Evolutionary conservation across 30 jellyfish, hydroid and myxozoan genomes (phyloP).

Genomic region (Chironex yamaguchii): DNA sequence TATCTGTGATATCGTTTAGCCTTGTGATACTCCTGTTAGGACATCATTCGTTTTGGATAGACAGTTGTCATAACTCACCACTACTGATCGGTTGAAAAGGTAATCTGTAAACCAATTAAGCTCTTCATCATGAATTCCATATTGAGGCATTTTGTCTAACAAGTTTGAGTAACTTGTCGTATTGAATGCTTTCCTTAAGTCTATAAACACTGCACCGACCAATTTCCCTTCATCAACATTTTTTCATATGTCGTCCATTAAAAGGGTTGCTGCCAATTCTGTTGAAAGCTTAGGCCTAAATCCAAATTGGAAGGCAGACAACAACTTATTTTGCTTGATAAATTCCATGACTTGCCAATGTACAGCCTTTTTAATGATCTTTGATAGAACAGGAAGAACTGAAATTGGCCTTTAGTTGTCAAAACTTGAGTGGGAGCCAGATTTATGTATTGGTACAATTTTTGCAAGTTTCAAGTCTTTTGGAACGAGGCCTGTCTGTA

Average conservation of each 20-base stretch:
- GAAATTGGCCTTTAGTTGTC: conserved; percentile 53
- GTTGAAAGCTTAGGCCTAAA: conserved; percentile 56
- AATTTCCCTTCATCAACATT: conserved; percentile 31
- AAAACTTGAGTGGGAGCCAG: conserved; percentile 8
- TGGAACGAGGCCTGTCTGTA: background rate
- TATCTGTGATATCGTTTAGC: conserved; percentile 9
- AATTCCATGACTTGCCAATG: conserved; percentile 19
- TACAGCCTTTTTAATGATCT: background rate
- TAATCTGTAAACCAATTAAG: no score
- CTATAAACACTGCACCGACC: conserved; percentile 2
- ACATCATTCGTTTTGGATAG: background rate
- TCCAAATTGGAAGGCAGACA: conserved; percentile 27
- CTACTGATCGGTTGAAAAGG: conserved; percentile 1
- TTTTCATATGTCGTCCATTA: conserved; percentile 13
- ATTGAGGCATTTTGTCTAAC: background rate
- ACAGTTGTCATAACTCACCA: background rate
- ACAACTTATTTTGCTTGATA: conserved; percentile 14
- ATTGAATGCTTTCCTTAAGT: conserved; percentile 26
- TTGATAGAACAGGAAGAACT: conserved; percentile 26
- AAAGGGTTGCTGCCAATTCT: conserved; percentile 59
- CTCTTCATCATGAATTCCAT: conserved; percentile 5
- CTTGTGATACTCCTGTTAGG: conserved; percentile 23
- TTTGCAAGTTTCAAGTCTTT: conserved; percentile 3
- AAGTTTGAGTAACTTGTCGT: background rate
- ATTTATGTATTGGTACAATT: background rate